Evolutionary conservation across 2,888 invertebrate species (phyloP).

Genomic region (Andrena camellia): DNA sequence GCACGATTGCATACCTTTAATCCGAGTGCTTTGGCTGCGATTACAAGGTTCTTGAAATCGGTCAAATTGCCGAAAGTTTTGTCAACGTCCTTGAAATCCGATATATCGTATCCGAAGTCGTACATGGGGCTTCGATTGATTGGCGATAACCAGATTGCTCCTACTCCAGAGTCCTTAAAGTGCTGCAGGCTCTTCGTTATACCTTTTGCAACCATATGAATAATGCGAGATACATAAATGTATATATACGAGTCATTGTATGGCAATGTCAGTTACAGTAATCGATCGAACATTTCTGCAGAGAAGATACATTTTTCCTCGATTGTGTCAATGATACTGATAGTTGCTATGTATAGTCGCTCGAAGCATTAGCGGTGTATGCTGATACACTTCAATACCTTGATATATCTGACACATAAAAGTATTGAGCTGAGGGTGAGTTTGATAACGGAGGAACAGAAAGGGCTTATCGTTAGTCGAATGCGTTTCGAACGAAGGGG

Average conservation of each 20-base stretch:
- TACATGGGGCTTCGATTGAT: conserved; percentile 93
- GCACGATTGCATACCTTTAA: conserved; percentile 78
- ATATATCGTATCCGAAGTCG: conserved; percentile 95
- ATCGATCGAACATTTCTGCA: not conserved
- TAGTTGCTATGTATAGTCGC: not conserved
- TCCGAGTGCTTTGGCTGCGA: conserved; percentile 87
- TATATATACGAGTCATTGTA: too few species aligned
- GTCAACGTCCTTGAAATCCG: conserved; percentile 91
- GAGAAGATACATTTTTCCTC: not conserved
- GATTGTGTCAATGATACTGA: not conserved
- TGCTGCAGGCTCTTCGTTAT: conserved; percentile 88
- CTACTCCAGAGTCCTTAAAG: conserved; percentile 89
- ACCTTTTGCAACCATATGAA: conserved; percentile 81
- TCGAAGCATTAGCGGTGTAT: not conserved
- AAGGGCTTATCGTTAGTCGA: not conserved
- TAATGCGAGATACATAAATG: not conserved
- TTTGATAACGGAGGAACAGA: not conserved
- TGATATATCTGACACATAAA: not conserved
- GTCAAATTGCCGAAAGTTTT: conserved; percentile 90
- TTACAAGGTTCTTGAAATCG: conserved; percentile 89
- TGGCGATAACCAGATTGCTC: conserved; percentile 94
- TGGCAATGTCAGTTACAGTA: not conserved
- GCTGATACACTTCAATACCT: not conserved
- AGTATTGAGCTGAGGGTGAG: not conserved
- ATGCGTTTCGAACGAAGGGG: too few species aligned